Base-by-base conservation (phyloP, 2,888 invertebrate genomes). In the Dasypogon diadema region DNA sequence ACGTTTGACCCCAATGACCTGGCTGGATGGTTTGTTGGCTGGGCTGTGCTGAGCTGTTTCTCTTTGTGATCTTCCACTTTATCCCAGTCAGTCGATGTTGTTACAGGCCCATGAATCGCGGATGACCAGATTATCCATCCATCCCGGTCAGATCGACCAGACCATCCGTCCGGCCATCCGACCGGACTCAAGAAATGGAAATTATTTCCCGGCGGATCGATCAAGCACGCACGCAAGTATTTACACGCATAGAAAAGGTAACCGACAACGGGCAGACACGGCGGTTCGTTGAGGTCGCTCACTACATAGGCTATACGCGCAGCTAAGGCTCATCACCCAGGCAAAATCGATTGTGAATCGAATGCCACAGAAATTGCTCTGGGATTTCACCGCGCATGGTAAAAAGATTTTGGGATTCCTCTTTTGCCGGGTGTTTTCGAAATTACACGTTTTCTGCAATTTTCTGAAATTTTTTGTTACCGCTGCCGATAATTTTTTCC, bases 201-300 rank as follows among this genome's bases (percentile, higher is more conserved):
- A 65, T 65, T 65, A 65, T 65, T 73, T 73, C 73, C 26, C 26
- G 48, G 37, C 56, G 58, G 58, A 73, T 73, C 73, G 73, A 73
- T 73, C 73, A 58, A 73, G 73, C 58, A 73, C 42, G 73, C 73
- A 73, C 73, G 58, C 73, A 73, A 73, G 73, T 58, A 73, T 58
- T 56, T 55, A 73, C 48, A 73, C 73, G 58, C 73, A 58, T 73
- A 56, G 42, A 46, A 46, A n/a, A 42, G 46, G 24, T 8, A 34
- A 55, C 37, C 26, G 58, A 58, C 30, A 5, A 30, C 8, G 30
- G 34, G 12, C 51, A 37, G 2, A 2, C 5, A 12, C 24, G 48
- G 14, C 48, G 48, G 30, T 16, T n/a, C 60, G 30, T 26, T 24
- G 34, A 60, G 60, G 14, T 60, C 60, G 34, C 60, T 12, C 14